Base-by-base conservation (phyloP, 2,888 invertebrate species). In the Nineta flava region DNA sequence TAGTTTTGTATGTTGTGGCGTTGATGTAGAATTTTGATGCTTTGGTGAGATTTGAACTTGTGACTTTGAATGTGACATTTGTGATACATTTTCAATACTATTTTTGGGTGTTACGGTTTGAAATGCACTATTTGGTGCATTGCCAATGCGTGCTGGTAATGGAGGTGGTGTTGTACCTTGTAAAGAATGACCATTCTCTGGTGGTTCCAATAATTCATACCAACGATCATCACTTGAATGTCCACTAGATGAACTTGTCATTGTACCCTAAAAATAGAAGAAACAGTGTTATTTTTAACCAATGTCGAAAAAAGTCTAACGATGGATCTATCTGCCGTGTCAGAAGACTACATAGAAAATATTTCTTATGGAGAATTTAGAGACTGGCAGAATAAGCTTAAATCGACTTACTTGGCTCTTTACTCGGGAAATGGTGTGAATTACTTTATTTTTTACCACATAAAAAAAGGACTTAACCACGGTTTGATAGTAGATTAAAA, bases 181-280 rank as follows among this genome's bases (percentile, higher is more conserved):
- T 48, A 61, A 42, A 15, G 43, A 26, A 15, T 46, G 43, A 26
- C 40, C 41, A 26, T 51, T 48, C 50, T 72, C 70, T 40, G 67
- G 60, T 12, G 66, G 60, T 51, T 73, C 76, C 13, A 74, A 57
- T 35, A 75, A 62, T 54, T 75, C 76, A 56, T 74, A 74, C 81
- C 81, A 81, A 58, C 77, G 72, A 58, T 80, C 79, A 57, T 79
- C 77, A 56, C 73, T 73, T 48, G 77, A 76, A 60, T 78, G 77
- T 46, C 77, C 77, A 59, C 75, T 77, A 54, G 76, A 77, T 52
- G 75, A 76, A 61, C 75, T 76, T 15, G 76, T 76, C 67, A 78
- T 67, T 52, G 77, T 74, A 49, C 75, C 76, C 69, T 74, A 65
- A 54, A 66, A 57, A 50, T 61, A 61, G 57, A 63, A 64, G 48